A percentile compares a stretch with the other conserved stretches of the same genome.
Evolutionary conservation across 1,140 invertebrate species (phyloP).

Genomic region (Halictus rubicundus): DNA sequence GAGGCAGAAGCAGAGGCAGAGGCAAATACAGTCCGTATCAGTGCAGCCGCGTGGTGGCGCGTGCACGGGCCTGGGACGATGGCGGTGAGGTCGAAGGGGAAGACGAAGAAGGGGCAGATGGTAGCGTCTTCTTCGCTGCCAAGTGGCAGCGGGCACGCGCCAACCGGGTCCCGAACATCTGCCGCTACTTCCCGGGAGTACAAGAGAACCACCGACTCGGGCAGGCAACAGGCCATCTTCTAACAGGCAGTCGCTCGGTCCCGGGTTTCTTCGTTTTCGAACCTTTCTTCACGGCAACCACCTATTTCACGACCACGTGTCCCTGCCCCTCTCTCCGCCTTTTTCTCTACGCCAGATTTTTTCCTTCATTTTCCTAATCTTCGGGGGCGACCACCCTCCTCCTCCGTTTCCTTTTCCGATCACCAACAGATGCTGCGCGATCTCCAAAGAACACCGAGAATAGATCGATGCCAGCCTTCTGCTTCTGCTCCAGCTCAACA

Average conservation of each 20-base stretch:
- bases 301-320: constrained; percentile 2
- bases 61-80: not conserved
- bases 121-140: constrained; percentile 77
- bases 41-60: constrained; percentile 47
- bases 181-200: constrained; percentile 70
- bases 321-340: too few relatives aligned
- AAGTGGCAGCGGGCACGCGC: constrained; percentile 79
- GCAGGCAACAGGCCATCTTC: constrained; percentile 61
- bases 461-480: not conserved
- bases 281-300: constrained; percentile 40
- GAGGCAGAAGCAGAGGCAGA: constrained; percentile 5
- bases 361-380: not conserved
- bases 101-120: constrained; percentile 75
- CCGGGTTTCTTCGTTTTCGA: constrained; percentile 46
- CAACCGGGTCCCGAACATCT: constrained; percentile 73
- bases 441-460: not conserved
- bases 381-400: constrained; percentile 1
- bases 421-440: constrained; percentile 36
- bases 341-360: not conserved
- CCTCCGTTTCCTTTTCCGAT: not conserved
- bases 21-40: constrained; percentile 27
- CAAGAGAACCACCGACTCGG: constrained; percentile 66
- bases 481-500: not conserved
- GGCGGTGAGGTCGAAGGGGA: constrained; percentile 40
- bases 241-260: constrained; percentile 49